Base-by-base conservation (phyloP, 2,888 invertebrate genomes). In the Noctuana brunneofusca region DNA sequence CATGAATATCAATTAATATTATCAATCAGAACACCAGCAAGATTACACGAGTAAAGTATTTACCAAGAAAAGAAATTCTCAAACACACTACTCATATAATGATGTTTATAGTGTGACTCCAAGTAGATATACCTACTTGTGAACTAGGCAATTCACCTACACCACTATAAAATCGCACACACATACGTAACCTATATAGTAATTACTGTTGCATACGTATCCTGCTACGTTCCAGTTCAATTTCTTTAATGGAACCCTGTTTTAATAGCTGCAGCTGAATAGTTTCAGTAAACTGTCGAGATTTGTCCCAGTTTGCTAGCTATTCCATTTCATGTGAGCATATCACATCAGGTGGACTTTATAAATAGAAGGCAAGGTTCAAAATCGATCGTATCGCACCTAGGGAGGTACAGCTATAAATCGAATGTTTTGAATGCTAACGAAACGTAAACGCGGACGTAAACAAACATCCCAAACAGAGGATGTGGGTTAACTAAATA, bases 351-450 rank as follows among this genome's bases (percentile, higher is more conserved):
- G n/a, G 11, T 49, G 49, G 14, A 48, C 49, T 41, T 20, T 55
- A 55, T 41, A 11, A 27, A 14, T n/a, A 20, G 2, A 9, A 6
- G 2, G 27, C n/a, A 63, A 30, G 62, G 56, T 32, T 30, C 56
- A 63, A 43, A 56, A 0, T 63, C 22, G 22, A 50, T 30, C 14
- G 41, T 3, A 43, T n/a, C 14, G 9, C 48, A 11, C 12, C n/a
- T 52, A 14, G 20, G n/a, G 41, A 41, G 27, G 58, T 54, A 35
- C 54, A 60, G 16, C 48, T 55, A 54, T 53, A 57, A 62, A 53
- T 60, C 53, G 64, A 50, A 64, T 82, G 80, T 84, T 87, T 83
- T 82, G 78, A 82, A 82, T 79, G 74, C 78, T 84, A 86, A 84
- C 83, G 84, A 83, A 80, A 79, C 78, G 71, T 71, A 73, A 71